phyloP scores from a whole-genome alignment of 2,888 invertebrate genomes.

The Apodemia duryi region DNA sequence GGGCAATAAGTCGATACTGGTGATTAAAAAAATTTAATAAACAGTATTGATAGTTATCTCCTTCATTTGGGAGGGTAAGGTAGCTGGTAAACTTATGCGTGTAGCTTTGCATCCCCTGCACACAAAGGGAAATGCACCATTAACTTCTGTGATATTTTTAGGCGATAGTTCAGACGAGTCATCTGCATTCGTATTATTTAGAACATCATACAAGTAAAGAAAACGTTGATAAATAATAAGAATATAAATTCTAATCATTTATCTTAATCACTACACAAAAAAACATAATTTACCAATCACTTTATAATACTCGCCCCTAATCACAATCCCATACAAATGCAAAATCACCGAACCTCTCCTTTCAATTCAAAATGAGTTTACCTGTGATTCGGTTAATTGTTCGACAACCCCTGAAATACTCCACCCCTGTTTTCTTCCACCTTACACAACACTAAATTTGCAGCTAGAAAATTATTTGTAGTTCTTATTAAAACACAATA shows the following conservation, averaged over 20 bases:
- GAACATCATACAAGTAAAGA: not conserved
- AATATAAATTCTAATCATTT: slow-evolving; percentile 13
- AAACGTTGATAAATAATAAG: not conserved
- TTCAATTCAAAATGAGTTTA: slow-evolving; percentile 58
- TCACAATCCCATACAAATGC: slow-evolving; percentile 41
- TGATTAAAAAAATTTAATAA: too few species aligned
- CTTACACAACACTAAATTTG: slow-evolving; percentile 32
- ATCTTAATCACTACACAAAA: slow-evolving; percentile 19
- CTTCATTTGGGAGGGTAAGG: too few species aligned
- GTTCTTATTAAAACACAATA: slow-evolving; percentile 12
- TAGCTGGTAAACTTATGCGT: too few species aligned
- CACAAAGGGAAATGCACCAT: too few species aligned
- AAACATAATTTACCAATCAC: slow-evolving; percentile 23
- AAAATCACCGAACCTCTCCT: slow-evolving; percentile 49
- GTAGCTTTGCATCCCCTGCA: too few species aligned
- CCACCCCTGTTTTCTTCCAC: slow-evolving; percentile 48
- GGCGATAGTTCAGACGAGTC: too few species aligned
- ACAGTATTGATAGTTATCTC: too few species aligned
- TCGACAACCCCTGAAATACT: slow-evolving; percentile 66
- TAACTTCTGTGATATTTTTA: too few species aligned
- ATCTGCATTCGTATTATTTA: too few species aligned
- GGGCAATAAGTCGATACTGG: too few species aligned
- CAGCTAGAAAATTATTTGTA: not conserved
- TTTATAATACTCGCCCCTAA: slow-evolving; percentile 33
- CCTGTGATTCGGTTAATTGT: slow-evolving; percentile 71